phyloP scores from a whole-genome alignment of 2,797 vertebrate species.

The Setipinna tenuifilis region DNA sequence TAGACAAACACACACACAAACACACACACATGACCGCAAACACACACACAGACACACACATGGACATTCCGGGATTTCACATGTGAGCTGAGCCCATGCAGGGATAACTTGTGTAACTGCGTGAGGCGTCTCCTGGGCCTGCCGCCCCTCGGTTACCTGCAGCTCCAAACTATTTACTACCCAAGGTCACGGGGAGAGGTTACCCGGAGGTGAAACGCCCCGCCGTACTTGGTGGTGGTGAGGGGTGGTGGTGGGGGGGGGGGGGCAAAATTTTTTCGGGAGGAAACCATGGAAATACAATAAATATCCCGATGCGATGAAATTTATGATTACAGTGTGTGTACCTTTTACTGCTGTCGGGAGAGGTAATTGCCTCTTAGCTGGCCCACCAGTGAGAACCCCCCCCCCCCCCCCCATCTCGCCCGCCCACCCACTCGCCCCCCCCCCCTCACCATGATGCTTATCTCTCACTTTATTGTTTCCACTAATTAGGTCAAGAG shows the following conservation, averaged over 20 bases:
- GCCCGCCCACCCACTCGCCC: neutral
- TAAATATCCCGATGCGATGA: conserved; percentile 57
- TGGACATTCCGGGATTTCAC: conserved; percentile 9
- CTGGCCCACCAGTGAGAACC: conserved; percentile 23
- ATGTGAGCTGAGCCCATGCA: neutral
- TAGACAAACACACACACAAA: neutral
- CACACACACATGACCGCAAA: too few species aligned
- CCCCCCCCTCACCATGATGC: neutral
- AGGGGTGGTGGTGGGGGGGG: conserved; percentile 23
- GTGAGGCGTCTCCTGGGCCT: neutral
- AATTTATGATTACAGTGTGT: conserved; percentile 14
- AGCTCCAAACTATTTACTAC: conserved; percentile 62
- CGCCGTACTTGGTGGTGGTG: conserved; percentile 53
- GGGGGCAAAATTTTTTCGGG: conserved; percentile 53
- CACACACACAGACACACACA: neutral
- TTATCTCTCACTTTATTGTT: conserved; percentile 20
- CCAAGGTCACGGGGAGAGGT: conserved; percentile 62
- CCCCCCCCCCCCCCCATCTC: neutral
- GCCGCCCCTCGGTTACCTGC: conserved; percentile 59
- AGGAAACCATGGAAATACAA: conserved; percentile 60
- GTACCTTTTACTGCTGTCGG: conserved; percentile 63
- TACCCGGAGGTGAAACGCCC: conserved; percentile 54
- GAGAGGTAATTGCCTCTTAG: conserved; percentile 59
- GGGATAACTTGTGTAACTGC: conserved; percentile 10
- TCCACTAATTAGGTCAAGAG: conserved; percentile 26